Percentiles rank a stretch among this genome's conserved stretches.
Evolutionary conservation across 1,140 invertebrate species (phyloP).

Genomic region (Spodoptera frugiperda): DNA sequence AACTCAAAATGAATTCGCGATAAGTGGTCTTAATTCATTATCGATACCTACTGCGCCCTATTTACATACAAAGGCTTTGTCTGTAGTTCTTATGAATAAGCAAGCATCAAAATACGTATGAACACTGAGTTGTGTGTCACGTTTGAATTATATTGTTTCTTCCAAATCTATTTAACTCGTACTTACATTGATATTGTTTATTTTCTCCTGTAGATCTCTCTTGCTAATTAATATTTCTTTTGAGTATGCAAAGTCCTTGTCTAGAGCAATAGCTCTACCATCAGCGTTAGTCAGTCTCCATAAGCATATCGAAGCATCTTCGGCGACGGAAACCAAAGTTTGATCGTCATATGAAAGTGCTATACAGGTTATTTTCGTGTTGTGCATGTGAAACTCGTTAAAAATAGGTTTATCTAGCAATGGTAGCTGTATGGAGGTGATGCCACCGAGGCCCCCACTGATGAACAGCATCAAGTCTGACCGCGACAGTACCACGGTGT

Average conservation of each 20-base stretch:
- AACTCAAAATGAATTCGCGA: conserved; percentile 10
- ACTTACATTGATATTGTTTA: conserved; percentile 85
- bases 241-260: conserved; percentile 91
- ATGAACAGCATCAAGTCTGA: conserved; percentile 93
- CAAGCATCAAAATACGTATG: conserved; percentile 1
- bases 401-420: conserved; percentile 91
- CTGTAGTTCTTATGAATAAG: conserved; percentile 21
- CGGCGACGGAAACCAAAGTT: conserved; percentile 90
- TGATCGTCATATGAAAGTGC: conserved; percentile 92
- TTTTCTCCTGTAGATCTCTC: conserved; percentile 89
- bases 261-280: conserved; percentile 89
- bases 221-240: conserved; percentile 91
- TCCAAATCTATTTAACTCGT: not conserved
- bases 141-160: conserved; percentile 9
- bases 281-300: conserved; percentile 94
- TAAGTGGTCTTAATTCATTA: conserved; percentile 12
- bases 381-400: conserved; percentile 91
- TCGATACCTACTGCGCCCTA: conserved; percentile 4
- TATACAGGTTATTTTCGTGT: conserved; percentile 87
- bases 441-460: conserved; percentile 90
- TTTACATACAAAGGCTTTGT: conserved; percentile 38
- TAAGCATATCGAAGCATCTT: conserved; percentile 92
- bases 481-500: conserved; percentile 89
- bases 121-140: not conserved
- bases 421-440: conserved; percentile 93